Conservation (phyloP, 2,888 invertebrate species). For the Catocala fraxini region DNA sequence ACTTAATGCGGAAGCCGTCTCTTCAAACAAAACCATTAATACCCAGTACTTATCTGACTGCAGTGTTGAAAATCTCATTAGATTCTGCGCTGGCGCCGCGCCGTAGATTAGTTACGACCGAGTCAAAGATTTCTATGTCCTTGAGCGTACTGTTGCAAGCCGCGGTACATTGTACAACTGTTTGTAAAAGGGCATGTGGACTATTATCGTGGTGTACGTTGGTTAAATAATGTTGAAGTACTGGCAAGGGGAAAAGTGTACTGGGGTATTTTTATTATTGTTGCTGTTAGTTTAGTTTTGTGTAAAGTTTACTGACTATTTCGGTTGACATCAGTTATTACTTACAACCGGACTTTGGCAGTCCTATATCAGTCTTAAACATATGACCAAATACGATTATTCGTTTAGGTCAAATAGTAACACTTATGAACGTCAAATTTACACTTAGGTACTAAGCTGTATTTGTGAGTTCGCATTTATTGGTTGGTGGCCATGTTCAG, state of each 20-base stretch:
- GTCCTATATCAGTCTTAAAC: no score
- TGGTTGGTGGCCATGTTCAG: no score
- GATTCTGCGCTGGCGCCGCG: conserved; percentile 23
- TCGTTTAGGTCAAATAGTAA: no score
- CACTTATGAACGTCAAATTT: no score
- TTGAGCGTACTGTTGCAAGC: conserved; percentile 48
- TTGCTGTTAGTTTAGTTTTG: neutral
- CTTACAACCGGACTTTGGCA: no score
- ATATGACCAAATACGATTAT: no score
- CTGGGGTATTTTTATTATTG: neutral
- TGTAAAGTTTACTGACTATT: no score
- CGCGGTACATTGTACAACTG: conserved; percentile 20
- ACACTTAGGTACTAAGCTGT: no score
- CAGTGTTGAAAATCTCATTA: conserved; percentile 35
- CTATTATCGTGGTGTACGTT: conserved; percentile 35
- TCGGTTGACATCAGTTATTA: no score
- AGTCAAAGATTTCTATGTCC: conserved; percentile 55
- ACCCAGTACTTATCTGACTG: neutral
- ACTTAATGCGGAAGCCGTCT: no score
- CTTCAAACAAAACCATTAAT: neutral
- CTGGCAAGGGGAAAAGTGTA: conserved; percentile 26
- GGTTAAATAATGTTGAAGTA: conserved; percentile 43
- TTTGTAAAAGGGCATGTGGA: conserved; percentile 36
- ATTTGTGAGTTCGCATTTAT: no score
- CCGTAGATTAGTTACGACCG: conserved; percentile 25